Conservation (phyloP, 1,140 invertebrate species). For the Plutomurus gul region DNA sequence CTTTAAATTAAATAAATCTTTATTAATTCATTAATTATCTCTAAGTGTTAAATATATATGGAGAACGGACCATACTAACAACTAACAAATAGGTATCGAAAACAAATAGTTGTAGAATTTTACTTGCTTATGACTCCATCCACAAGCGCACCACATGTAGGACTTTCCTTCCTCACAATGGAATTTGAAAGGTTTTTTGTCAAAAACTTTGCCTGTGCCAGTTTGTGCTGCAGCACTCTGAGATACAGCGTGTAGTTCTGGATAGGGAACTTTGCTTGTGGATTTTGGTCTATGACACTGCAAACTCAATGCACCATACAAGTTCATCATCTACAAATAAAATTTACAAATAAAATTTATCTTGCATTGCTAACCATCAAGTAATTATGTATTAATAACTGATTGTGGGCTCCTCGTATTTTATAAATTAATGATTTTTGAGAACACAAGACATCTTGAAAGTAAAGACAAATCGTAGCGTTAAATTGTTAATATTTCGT, state of each 20-base stretch:
- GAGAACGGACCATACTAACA: not conserved
- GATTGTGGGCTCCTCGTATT: too few relatives aligned
- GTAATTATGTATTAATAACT: too few relatives aligned
- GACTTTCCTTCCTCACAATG: slow-evolving; percentile 73
- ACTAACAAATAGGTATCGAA: too few relatives aligned
- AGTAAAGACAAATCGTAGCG: too few relatives aligned
- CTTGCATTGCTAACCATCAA: too few relatives aligned
- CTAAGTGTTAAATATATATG: not conserved
- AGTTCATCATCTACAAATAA: not conserved
- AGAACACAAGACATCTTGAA: too few relatives aligned
- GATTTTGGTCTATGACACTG: not conserved
- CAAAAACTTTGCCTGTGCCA: slow-evolving; percentile 75
- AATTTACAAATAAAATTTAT: too few relatives aligned
- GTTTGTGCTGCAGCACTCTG: slow-evolving; percentile 59
- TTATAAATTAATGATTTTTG: too few relatives aligned
- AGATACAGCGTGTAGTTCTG: not conserved
- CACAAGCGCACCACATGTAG: slow-evolving; percentile 95
- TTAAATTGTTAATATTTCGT: too few relatives aligned
- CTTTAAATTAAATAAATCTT: slow-evolving; percentile 60
- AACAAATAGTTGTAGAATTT: too few relatives aligned
- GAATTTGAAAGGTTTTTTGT: slow-evolving; percentile 87
- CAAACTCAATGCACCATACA: not conserved
- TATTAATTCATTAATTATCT: not conserved
- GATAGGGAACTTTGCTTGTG: slow-evolving; percentile 31
- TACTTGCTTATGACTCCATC: slow-evolving; percentile 81